Evolutionary conservation across 1,140 invertebrate genomes (phyloP).

Genomic region (Laupala kohalensis): DNA sequence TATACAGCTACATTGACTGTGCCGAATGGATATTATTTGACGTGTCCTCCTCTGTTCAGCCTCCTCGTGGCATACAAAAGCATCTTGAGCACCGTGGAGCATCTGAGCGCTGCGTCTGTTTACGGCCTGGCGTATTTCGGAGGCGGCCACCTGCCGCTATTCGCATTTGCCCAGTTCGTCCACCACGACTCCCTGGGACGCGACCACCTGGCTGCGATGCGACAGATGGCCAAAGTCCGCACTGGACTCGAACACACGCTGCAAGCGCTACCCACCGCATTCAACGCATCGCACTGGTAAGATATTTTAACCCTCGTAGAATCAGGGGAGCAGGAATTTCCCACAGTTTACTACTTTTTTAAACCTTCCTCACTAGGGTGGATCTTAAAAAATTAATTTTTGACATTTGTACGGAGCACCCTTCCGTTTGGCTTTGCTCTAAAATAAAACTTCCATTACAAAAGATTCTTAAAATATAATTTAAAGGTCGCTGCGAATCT

Average conservation of each 20-base stretch:
- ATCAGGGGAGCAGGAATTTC: no score
- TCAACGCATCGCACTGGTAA: background rate
- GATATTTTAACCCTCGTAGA: no score
- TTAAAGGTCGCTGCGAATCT: no score
- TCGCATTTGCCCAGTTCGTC: conserved; percentile 20
- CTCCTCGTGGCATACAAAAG: conserved; percentile 28
- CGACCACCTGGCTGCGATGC: conserved; percentile 26
- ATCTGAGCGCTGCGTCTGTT: conserved; percentile 27
- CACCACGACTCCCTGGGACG: conserved; percentile 23
- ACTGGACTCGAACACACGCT: background rate
- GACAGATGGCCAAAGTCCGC: conserved; percentile 19
- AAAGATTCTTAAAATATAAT: no score
- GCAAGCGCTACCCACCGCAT: background rate
- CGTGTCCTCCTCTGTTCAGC: conserved; percentile 17
- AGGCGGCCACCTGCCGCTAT: conserved; percentile 21
- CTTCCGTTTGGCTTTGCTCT: no score
- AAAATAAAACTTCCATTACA: no score
- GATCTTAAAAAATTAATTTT: no score
- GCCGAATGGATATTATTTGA: no score
- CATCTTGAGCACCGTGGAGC: conserved; percentile 28
- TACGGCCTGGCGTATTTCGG: conserved; percentile 30
- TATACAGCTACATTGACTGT: background rate
- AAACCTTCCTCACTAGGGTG: no score
- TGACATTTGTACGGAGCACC: no score
- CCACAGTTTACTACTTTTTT: no score